Base-by-base conservation (phyloP, 2,797 vertebrate genomes). In the Tympanoctomys barrerae region DNA sequence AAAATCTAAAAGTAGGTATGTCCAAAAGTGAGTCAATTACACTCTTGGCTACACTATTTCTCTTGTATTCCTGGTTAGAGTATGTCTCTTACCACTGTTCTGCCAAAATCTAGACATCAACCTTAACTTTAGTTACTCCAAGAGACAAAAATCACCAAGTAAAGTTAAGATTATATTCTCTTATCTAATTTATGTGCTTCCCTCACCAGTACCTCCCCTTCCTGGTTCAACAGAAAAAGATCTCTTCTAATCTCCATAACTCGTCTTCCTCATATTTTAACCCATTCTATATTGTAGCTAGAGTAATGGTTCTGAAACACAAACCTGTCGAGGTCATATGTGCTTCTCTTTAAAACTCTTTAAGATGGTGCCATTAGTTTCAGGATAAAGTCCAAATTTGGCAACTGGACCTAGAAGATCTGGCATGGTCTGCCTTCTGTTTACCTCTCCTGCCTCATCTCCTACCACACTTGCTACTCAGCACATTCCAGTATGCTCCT, bases 311-410 rank as follows among this genome's bases (percentile, higher is more conserved):
- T 88, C 77, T 49, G 59, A 88, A 83, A 85, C 36, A 31, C 26
- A 89, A 90, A 89, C 21, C 19, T 59, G 46, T 71, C 39, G 9
- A 64, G 36, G 36, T 59, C 78, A 93, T 62, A 9, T 42, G 22
- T 19, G 28, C 79, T 95, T 83, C 79, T 70, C 42, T 36, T 80
- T 81, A 77, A 94, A 91, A 22, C 7, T 21, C 77, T 94, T 64
- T 59, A 84, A 80, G 73, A 26, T 6, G 5, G 19, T 19, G 61
- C 3, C n/a, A 49, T 70, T 89, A 85, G 61, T 81, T 92, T 92
- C 52, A 94, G 8, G 46, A 80, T 91, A 52, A 89, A 93, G 42
- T 78, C 33, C 33, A 93, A 94, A 94, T 19, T 91, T 12, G 79
- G 19, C 18, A 82, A 46, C 39, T 79, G 2, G 21, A 82, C 14